phyloP scores from a whole-genome alignment of 2,888 invertebrate species.

The Chrysomela aeneicollis region DNA sequence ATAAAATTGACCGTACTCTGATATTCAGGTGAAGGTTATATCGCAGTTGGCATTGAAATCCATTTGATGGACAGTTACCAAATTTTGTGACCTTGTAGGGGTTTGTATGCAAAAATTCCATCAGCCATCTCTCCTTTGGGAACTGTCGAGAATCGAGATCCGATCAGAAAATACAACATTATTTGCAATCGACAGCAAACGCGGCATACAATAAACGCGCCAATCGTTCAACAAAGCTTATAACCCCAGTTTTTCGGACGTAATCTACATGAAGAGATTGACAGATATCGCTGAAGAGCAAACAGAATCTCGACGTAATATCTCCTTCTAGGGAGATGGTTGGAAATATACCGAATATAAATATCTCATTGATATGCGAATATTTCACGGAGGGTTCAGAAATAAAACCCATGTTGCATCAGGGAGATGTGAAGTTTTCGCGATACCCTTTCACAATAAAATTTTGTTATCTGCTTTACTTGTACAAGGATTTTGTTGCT shows the following conservation, averaged over 20 bases:
- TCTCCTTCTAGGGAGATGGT: conserved; percentile 24
- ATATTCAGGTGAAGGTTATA: too few relatives aligned
- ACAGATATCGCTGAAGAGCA: conserved; percentile 58
- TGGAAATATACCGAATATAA: conserved; percentile 19
- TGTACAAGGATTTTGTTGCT: too few relatives aligned
- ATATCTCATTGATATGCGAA: conserved; percentile 18
- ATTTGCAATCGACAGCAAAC: conserved; percentile 6
- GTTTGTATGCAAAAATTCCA: not conserved
- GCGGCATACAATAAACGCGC: conserved; percentile 1
- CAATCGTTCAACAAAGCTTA: conserved; percentile 20
- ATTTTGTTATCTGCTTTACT: too few relatives aligned
- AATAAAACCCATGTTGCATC: not conserved
- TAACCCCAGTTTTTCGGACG: conserved; percentile 23
- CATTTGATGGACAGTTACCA: too few relatives aligned
- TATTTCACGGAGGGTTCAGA: not conserved
- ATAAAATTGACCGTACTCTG: too few relatives aligned
- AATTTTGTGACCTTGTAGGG: too few relatives aligned
- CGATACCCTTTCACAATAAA: too few relatives aligned
- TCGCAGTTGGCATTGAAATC: too few relatives aligned
- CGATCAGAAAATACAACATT: conserved; percentile 4
- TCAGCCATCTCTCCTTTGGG: not conserved
- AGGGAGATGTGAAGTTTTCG: too few relatives aligned
- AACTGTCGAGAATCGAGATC: not conserved
- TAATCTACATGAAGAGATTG: conserved; percentile 52
- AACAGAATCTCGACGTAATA: conserved; percentile 50